These are phyloP conservation scores for Mercenaria mercenaria DNA, from an alignment of 1,140 invertebrate genomes.

Conservation along the genomic window DNA sequence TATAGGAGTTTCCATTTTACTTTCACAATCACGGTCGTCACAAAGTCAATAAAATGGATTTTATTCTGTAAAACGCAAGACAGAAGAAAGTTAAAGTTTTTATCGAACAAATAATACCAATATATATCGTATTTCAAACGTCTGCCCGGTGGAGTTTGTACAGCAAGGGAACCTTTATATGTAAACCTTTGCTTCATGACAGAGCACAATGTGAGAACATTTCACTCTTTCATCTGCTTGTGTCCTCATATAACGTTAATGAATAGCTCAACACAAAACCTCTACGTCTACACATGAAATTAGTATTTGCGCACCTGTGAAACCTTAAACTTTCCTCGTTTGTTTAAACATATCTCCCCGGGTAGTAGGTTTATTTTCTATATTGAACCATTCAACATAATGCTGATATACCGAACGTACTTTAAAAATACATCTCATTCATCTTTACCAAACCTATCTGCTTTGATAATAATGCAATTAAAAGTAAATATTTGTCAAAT, in stretches of 20 bases:
- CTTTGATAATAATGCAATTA: slow-evolving; percentile 49
- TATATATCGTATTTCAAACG: slow-evolving; percentile 53
- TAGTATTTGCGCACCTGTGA: slow-evolving; percentile 65
- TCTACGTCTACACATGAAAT: slow-evolving; percentile 12
- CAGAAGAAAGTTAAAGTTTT: slow-evolving; percentile 4
- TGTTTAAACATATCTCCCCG: slow-evolving; percentile 50
- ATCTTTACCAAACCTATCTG: not conserved
- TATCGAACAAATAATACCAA: slow-evolving; percentile 35
- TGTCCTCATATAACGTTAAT: slow-evolving; percentile 26
- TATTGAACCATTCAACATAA: not conserved
- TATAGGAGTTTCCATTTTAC: not conserved
- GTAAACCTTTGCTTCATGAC: not conserved
- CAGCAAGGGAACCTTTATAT: slow-evolving; percentile 7
- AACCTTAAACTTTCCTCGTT: slow-evolving; percentile 43
- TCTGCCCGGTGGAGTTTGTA: not conserved
- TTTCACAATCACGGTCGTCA: not conserved
- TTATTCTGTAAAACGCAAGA: not conserved
- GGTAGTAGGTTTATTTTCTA: slow-evolving; percentile 22
- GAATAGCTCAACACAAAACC: slow-evolving; percentile 49
- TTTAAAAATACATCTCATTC: not conserved
- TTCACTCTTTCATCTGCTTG: not conserved
- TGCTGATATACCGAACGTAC: not conserved
- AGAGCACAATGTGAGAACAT: slow-evolving; percentile 1
- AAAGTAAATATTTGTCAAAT: slow-evolving; percentile 62
- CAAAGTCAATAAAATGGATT: not conserved